A percentile compares a stretch with the other conserved stretches of the same genome.
Conservation (phyloP, 2,888 invertebrate species). For the Plusia festucae region DNA sequence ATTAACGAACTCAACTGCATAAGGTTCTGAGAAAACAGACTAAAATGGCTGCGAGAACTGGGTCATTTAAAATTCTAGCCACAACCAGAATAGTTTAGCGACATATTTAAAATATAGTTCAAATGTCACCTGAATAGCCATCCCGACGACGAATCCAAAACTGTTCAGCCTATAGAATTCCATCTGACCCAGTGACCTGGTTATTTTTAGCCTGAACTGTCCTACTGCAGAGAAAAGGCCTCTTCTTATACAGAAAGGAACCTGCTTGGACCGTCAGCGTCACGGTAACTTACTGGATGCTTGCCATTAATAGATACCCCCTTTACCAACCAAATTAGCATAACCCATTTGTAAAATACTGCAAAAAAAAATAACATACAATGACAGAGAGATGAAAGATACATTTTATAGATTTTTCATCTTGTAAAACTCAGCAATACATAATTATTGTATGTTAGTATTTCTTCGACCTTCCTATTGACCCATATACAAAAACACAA, state of each 20-base stretch:
- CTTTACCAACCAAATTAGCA: too few relatives aligned
- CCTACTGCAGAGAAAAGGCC: constrained; percentile 1
- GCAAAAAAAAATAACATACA: too few relatives aligned
- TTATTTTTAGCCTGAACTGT: constrained; percentile 4
- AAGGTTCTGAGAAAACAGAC: neutral
- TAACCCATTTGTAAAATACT: too few relatives aligned
- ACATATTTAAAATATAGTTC: constrained; percentile 1
- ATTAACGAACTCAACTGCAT: neutral
- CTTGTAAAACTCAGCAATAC: too few relatives aligned
- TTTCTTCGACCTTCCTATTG: too few relatives aligned
- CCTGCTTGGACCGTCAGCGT: too few relatives aligned
- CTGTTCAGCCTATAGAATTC: constrained; percentile 1
- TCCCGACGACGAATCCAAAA: neutral
- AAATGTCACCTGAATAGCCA: constrained; percentile 1
- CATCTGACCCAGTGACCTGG: neutral
- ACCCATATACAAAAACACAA: neutral
- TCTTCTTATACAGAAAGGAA: constrained; percentile 1
- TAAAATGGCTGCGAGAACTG: neutral
- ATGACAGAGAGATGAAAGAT: too few relatives aligned
- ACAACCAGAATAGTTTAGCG: neutral
- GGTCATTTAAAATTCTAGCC: neutral
- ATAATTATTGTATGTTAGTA: too few relatives aligned
- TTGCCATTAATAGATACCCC: neutral
- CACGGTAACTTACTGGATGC: neutral
- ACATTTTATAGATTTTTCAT: too few relatives aligned